Base-by-base conservation (phyloP, 2,888 invertebrate species). In the Eupithecia pulchellata region DNA sequence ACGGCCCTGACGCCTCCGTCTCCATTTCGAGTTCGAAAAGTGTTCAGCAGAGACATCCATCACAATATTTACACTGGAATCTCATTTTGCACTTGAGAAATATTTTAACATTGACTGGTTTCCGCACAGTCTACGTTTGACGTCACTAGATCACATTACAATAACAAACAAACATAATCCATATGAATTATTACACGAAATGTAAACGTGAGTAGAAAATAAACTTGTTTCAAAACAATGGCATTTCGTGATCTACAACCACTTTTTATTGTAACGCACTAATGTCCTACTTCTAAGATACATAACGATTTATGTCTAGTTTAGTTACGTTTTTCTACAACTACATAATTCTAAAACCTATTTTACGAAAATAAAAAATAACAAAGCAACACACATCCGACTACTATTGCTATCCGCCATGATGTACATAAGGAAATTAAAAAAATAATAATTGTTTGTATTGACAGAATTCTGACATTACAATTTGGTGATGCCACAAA, bases 381-480 rank as follows among this genome's bases (percentile, higher is more conserved):
- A 86, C 82, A 88, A 90, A 89, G 87, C 87, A 86, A 89, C 92
- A 92, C 93, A 91, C 91, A 36, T 92, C 92, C 89, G 84, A 88
- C 70, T 88, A 9, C 87, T 86, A 85, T 86, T 88, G 90, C 89
- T 89, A 90, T 89, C 85, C 85, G 90, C 89, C 69, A 71, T 67
- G 32, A 36, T 89, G 86, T 86, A 89, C 89, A 88, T 88, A 79
- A n/a, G 17, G 5, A 60, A 52, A 20, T 3, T 8, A 52, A 11
- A 52, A 13, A 47, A 52, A 52, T 47, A 47, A 0, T 17, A 30
- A 88, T 86, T n/a, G n/a, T 61, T 52, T 1, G 14, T 42, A 29
- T 82, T 69, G 62, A 65, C 62, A 61, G 27, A 30, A 30, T 27
- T 34, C 84, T 83, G 87, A 89, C 84, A 80, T 77, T 65, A 47